These are phyloP conservation scores for Macrosiphum euphorbiae DNA, from an alignment of 2,888 invertebrate genomes.

Conservation along the genomic window DNA sequence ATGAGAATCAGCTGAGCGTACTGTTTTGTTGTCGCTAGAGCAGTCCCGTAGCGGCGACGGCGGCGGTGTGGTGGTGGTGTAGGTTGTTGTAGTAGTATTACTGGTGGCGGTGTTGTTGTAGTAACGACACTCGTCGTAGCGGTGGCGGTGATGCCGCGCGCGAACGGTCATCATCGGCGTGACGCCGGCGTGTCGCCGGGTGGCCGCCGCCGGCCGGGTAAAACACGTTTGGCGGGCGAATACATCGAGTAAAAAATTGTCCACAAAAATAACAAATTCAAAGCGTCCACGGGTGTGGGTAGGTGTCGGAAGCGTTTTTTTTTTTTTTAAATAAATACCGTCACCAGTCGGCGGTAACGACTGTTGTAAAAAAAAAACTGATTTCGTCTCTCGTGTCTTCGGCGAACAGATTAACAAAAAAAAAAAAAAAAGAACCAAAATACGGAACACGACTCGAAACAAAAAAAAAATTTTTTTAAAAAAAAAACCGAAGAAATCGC, in stretches of 20 bases:
- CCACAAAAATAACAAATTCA: not conserved
- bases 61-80: not conserved
- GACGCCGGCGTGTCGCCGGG: constrained; percentile 50
- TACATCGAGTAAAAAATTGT: constrained; percentile 2
- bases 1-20: constrained; percentile 63
- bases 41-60: not conserved
- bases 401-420: not conserved
- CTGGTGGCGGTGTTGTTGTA: not conserved
- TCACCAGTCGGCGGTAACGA: not conserved
- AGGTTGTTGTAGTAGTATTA: not conserved
- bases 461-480: not conserved
- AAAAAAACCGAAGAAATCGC: not conserved
- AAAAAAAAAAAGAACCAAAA: not conserved
- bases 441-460: not conserved
- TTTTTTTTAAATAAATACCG: not conserved
- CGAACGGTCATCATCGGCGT: constrained; percentile 36
- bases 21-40: constrained; percentile 17
- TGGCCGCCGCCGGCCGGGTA: constrained; percentile 2
- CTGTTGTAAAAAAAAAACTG: not conserved
- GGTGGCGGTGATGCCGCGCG: constrained; percentile 46
- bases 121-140: constrained; percentile 25
- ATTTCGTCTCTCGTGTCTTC: not conserved
- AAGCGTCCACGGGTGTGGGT: not conserved
- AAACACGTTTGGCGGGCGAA: constrained; percentile 21
- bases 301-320: not conserved